Evolutionary conservation across 2,888 invertebrate genomes (phyloP).

Genomic region (Agriopis marginaria): DNA sequence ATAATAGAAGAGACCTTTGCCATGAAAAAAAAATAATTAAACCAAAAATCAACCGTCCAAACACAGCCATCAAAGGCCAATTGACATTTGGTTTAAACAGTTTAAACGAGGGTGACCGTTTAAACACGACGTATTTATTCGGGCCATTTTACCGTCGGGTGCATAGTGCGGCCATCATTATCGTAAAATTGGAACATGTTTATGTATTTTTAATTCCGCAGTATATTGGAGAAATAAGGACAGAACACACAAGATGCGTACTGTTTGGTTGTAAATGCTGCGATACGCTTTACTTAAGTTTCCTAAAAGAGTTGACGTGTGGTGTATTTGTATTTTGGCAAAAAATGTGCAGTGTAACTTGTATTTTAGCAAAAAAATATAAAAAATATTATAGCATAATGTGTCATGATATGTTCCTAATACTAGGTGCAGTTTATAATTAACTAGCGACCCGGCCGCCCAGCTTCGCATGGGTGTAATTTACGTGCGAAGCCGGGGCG

Average conservation of each 20-base stretch:
- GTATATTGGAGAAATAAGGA: slow-evolving; percentile 59
- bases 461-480: too few species aligned
- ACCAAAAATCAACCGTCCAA: slow-evolving; percentile 11
- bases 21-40: slow-evolving; percentile 41
- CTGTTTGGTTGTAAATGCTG: not conserved
- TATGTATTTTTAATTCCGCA: slow-evolving; percentile 85
- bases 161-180: slow-evolving; percentile 78
- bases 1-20: too few species aligned
- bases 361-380: too few species aligned
- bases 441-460: too few species aligned
- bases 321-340: too few species aligned
- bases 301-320: too few species aligned
- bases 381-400: too few species aligned
- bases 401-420: too few species aligned
- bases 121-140: slow-evolving; percentile 58
- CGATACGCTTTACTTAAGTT: not conserved
- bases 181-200: slow-evolving; percentile 82
- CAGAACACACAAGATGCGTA: slow-evolving; percentile 11
- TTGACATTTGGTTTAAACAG: slow-evolving; percentile 43
- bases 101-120: slow-evolving; percentile 39
- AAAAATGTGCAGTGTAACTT: too few species aligned
- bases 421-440: too few species aligned
- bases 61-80: slow-evolving; percentile 33
- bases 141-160: slow-evolving; percentile 72
- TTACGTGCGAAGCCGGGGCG: too few species aligned